phyloP scores from a whole-genome alignment of 2,888 invertebrate genomes.

The Melanostoma scalare region DNA sequence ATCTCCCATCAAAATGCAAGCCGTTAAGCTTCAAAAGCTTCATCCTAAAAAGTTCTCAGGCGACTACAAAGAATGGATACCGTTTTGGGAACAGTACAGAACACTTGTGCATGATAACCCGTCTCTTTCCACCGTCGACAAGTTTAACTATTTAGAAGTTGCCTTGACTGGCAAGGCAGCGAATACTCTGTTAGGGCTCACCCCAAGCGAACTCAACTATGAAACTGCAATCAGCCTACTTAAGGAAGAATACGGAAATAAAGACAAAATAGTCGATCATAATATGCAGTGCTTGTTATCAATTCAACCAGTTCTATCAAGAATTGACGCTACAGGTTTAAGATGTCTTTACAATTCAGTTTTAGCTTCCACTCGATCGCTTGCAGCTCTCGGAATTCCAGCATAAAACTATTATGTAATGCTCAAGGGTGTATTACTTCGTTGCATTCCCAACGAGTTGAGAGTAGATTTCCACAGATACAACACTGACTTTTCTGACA shows the following conservation, averaged over 20 bases:
- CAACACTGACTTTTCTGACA: background rate
- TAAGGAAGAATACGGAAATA: slow-evolving; percentile 14
- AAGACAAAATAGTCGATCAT: slow-evolving; percentile 19
- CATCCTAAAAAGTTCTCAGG: slow-evolving; percentile 29
- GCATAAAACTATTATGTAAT: slow-evolving; percentile 40
- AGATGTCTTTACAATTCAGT: slow-evolving; percentile 38
- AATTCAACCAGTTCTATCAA: slow-evolving; percentile 32
- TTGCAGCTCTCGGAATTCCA: slow-evolving; percentile 40
- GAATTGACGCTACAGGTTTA: slow-evolving; percentile 21
- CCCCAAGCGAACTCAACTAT: slow-evolving; percentile 25
- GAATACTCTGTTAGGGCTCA: slow-evolving; percentile 25
- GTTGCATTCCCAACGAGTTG: slow-evolving; percentile 29
- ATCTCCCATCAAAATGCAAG: slow-evolving; percentile 13
- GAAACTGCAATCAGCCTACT: slow-evolving; percentile 21
- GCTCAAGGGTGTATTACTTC: slow-evolving; percentile 38
- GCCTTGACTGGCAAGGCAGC: slow-evolving; percentile 23
- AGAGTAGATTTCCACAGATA: slow-evolving; percentile 29
- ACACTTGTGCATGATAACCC: slow-evolving; percentile 33
- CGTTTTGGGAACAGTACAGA: slow-evolving; percentile 23
- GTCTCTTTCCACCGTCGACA: slow-evolving; percentile 28
- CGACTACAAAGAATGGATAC: slow-evolving; percentile 17
- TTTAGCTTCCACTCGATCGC: slow-evolving; percentile 33
- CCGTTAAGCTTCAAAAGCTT: slow-evolving; percentile 24
- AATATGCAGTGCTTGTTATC: slow-evolving; percentile 30
- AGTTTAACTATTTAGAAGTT: slow-evolving; percentile 31